These are phyloP conservation scores for Lycocorax pyrrhopterus DNA, from an alignment of 2,113 vertebrate genomes.

Conservation along the genomic window DNA sequence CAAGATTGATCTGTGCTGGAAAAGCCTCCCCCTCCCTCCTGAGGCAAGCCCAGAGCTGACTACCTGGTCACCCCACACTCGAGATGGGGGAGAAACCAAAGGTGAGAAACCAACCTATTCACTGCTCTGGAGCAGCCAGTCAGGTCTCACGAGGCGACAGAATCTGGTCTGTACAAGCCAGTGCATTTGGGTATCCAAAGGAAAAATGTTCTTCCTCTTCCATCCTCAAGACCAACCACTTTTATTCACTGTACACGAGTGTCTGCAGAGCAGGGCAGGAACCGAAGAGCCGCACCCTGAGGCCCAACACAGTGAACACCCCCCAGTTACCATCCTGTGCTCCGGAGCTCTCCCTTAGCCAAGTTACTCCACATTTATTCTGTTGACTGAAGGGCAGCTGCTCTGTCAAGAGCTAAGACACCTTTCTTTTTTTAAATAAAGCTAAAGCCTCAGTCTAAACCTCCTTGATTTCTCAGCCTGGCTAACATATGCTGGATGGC, in stretches of 20 bases:
- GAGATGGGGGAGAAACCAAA: not conserved
- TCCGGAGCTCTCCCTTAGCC: not conserved
- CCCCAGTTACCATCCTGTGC: accelerated
- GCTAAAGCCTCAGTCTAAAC: slow-evolving; percentile 43
- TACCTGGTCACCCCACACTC: not conserved
- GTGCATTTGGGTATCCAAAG: not conserved
- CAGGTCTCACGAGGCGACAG: not conserved
- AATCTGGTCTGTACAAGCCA: not conserved
- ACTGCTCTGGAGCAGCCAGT: not conserved
- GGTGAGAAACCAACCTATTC: not conserved
- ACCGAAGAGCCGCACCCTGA: not conserved
- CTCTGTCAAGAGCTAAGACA: not conserved
- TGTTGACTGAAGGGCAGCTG: not conserved
- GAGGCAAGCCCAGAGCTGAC: not conserved
- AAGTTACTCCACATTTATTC: not conserved
- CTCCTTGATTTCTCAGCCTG: slow-evolving; percentile 43
- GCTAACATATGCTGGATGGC: slow-evolving; percentile 59
- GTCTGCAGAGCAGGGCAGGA: not conserved
- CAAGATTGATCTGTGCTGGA: not conserved
- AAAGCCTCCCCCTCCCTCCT: not conserved
- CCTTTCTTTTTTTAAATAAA: slow-evolving; percentile 18
- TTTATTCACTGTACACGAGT: accelerated
- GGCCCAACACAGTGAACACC: accelerated
- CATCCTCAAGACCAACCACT: not conserved
- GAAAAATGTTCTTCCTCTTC: not conserved